Conservation (phyloP, 2,888 invertebrate genomes). For the Allolobophora icterica region DNA sequence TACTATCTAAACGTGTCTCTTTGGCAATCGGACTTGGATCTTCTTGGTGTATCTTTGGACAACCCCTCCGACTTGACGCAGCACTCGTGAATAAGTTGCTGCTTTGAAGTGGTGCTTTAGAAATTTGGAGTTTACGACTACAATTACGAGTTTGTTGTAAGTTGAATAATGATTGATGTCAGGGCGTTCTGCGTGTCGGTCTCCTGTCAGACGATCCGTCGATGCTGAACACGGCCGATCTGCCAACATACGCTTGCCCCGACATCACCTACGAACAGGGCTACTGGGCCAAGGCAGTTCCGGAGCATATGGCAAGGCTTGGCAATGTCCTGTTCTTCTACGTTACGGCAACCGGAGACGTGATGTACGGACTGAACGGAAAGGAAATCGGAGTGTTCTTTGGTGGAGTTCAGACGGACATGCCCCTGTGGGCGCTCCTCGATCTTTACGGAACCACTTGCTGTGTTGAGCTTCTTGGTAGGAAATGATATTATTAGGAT, state of each 20-base stretch:
- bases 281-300: conserved; percentile 87
- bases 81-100: too few relatives aligned
- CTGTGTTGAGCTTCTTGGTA: conserved; percentile 82
- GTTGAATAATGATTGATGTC: too few relatives aligned
- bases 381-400: conserved; percentile 89
- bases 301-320: conserved; percentile 71
- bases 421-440: conserved; percentile 84
- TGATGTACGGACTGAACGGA: conserved; percentile 93
- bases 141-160: too few relatives aligned
- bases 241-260: conserved; percentile 89
- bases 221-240: conserved; percentile 51
- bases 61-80: too few relatives aligned
- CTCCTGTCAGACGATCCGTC: conserved; percentile 92
- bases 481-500: too few relatives aligned
- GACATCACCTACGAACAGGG: conserved; percentile 96
- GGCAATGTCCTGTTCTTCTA: conserved; percentile 89
- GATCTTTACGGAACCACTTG: conserved; percentile 98
- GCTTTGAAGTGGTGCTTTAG: too few relatives aligned
- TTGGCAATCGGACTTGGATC: too few relatives aligned
- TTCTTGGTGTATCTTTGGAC: too few relatives aligned
- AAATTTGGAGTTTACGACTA: too few relatives aligned
- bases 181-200: conserved; percentile 92
- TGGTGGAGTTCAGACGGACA: conserved; percentile 79
- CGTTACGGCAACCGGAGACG: conserved; percentile 88
- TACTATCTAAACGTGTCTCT: too few relatives aligned